Base-by-base conservation (phyloP, 2,113 vertebrate genomes). In the Cyprinodon tularosa region DNA sequence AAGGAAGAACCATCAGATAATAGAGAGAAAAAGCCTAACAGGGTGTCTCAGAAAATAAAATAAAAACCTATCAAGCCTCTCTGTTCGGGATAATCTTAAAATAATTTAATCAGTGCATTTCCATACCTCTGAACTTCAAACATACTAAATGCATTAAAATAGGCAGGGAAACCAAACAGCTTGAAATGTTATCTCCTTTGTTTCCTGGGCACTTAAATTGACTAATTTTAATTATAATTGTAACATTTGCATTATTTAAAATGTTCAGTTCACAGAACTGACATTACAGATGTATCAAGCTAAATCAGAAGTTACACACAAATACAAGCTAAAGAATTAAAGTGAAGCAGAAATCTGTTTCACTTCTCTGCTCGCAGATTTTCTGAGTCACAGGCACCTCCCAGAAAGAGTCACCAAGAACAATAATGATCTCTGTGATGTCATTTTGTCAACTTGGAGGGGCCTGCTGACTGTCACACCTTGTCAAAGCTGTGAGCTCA, bases 401-500 rank as follows among this genome's bases (percentile, higher is more conserved):
- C 91, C 86, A 85, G 73, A 86, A 81, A 66, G 66, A 69, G 80
- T 85, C 82, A 84, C 77, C 80, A 81, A 77, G 68, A 91, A 82
- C 81, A 90, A 89, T 83, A 88, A 83, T 89, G 86, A 88, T 80
- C 68, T 83, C 84, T 80, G 75, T 88, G 88, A 87, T 88, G 88
- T 86, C 80, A 87, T 85, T 78, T 74, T 74, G 50, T 72, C 66
- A 74, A 38, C 71, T 62, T 38, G 63, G 62, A 45, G 72, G 73
- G 72, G 80, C 60, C 78, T 84, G 80, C 80, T 77, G 61, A 81
- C 64, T 86, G 79, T 83, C 88, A 84, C 83, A 81, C 83, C 71
- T 47, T 88, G 85, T 87, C 75, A 84, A 66, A 83, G 36, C 61
- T 66, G 68, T 82, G 83, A 83, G 78, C 70, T 91, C 88, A 86